Evolutionary conservation across 1,140 invertebrate genomes (phyloP), one percentile per base, ranked within the genome.

Genomic region (Drosophila triauraria): DNA sequence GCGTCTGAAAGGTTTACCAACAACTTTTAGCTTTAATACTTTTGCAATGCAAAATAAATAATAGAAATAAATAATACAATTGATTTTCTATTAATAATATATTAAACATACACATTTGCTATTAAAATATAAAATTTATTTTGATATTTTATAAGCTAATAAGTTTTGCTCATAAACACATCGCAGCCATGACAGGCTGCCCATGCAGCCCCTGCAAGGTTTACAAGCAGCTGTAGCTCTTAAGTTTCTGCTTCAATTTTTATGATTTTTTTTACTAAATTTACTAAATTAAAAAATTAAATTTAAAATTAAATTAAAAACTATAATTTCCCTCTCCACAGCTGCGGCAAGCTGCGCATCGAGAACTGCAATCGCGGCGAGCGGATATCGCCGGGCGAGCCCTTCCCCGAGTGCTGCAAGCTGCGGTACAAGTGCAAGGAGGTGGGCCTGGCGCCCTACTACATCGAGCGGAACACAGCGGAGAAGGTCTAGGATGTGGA

Each of bases 371-470:
- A 92, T 63, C 78, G 62, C 3, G 91, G 91, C 3, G 91, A 92
- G n/a, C 72, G 91, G 32, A 82, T 92, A 35, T 35, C 76, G 56
- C 63, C 64, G 0, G 76, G 75, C 20, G 86, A 92, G n/a, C 80
- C 91, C 17, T 92, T 88, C 42, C 91, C 91, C 10, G 91, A 92
- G 17, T 92, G 91, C 69, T 92, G 91, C 57, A 80, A 82, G 20
- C 54, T 91, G 25, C 70, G 74, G n/a, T 92, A 91, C 69, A 92
- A 92, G 57, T 92, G 91, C 77, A 91, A 91, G 40, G 51, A 85
- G 30, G 30, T 59, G 4, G 77, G 81, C n/a, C 85, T 77, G 40
- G 63, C 69, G 42, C 78, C 91, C 43, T 91, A 80, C 50, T 92
- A 77, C 27, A 92, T 92, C 43, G 83, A 87, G n/a, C 46, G 82